Evolutionary conservation across 2,113 vertebrate genomes (phyloP).

Genomic region (Centropus unirufus): DNA sequence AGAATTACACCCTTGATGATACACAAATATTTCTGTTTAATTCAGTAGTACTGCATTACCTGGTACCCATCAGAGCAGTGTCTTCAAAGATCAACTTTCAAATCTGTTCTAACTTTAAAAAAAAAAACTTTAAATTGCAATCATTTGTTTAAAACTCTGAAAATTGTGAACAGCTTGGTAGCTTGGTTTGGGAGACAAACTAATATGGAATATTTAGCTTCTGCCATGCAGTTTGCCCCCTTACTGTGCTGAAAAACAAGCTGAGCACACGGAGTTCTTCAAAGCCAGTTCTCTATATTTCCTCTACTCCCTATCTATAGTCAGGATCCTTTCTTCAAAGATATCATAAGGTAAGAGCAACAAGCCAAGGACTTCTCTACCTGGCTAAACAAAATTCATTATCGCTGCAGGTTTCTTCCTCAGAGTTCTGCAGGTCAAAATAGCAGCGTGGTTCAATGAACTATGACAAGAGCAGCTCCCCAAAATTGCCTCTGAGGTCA

Average conservation of each 20-base stretch:
- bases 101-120: background rate
- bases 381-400: background rate
- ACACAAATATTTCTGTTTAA: background rate
- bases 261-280: background rate
- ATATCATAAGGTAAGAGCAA: background rate
- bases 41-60: background rate
- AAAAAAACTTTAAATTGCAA: background rate
- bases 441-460: background rate
- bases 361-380: background rate
- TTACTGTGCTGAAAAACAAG: background rate
- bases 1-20: background rate
- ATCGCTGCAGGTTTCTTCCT: background rate
- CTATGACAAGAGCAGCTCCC: background rate
- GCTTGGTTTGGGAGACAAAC: background rate
- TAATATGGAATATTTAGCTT: background rate
- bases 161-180: background rate
- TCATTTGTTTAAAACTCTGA: background rate
- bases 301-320: background rate
- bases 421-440: background rate
- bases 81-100: background rate
- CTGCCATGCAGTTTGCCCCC: background rate
- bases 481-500: background rate
- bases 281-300: background rate
- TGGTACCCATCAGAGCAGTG: background rate
- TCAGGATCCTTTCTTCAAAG: background rate